These are phyloP conservation scores for Pteruthius melanotis DNA, from an alignment of 2,113 vertebrate species.

Conservation along the genomic window DNA sequence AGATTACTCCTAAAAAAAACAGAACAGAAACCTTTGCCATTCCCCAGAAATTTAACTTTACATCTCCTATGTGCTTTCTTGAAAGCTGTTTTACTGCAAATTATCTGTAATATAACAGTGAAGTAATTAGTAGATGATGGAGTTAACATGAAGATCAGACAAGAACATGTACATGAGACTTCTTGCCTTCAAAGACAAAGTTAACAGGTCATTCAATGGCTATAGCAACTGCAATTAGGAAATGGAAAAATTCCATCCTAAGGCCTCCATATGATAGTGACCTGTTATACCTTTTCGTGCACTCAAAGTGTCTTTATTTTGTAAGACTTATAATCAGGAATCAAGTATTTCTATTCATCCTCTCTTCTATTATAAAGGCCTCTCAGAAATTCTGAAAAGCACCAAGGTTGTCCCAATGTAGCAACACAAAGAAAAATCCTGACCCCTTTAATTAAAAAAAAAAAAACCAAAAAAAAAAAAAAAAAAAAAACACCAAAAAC, in stretches of 20 bases:
- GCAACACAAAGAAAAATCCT: neutral
- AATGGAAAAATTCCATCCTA: neutral
- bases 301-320: neutral
- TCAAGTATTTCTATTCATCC: neutral
- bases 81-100: neutral
- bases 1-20: neutral
- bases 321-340: neutral
- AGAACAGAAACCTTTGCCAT: neutral
- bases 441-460: neutral
- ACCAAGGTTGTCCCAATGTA: neutral
- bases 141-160: neutral
- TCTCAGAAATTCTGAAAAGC: neutral
- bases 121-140: neutral
- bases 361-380: neutral
- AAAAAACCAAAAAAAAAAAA: neutral
- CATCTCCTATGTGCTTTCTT: neutral
- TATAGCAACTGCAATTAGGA: neutral
- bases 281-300: neutral
- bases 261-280: neutral
- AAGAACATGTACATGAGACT: neutral
- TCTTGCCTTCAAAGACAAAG: neutral
- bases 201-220: neutral
- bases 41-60: neutral
- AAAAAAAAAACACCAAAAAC: too few species aligned
- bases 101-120: neutral